phyloP scores from a whole-genome alignment of 2,113 vertebrate species.

The Lepus timidus region DNA sequence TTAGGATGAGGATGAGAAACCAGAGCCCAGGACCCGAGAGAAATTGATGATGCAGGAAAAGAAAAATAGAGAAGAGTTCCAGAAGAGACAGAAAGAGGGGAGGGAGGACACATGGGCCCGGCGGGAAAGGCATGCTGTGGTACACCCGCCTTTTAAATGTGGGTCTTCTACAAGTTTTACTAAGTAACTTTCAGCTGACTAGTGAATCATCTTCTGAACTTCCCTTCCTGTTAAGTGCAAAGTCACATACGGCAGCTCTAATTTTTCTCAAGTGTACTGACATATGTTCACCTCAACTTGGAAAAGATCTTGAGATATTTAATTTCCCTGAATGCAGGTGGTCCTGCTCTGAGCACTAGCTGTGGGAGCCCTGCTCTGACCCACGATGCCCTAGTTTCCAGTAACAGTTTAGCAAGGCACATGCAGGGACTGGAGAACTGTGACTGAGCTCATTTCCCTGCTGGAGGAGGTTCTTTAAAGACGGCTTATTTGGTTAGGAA shows the following conservation, averaged over 20 bases:
- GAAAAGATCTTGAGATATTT: background rate
- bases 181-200: background rate
- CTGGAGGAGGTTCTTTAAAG: background rate
- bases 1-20: background rate
- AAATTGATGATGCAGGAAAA: background rate
- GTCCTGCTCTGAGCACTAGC: background rate
- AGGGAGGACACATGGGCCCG: background rate
- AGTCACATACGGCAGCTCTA: background rate
- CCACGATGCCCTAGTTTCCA: background rate
- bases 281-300: background rate
- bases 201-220: background rate
- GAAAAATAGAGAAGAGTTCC: background rate
- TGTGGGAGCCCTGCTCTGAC: background rate
- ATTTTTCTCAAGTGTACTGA: background rate
- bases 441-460: background rate
- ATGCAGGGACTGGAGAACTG: background rate
- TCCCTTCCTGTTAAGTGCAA: background rate
- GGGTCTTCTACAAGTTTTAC: background rate
- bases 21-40: background rate
- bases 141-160: background rate
- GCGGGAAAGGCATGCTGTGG: background rate
- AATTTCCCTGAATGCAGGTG: background rate
- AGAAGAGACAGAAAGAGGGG: background rate
- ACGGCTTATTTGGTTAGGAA: fast-evolving
- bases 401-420: background rate